A percentile compares a stretch with the other conserved stretches of the same genome.
These are phyloP conservation scores for Drosophila mettleri DNA, from an alignment of 2,888 invertebrate species.

Conservation along the genomic window DNA sequence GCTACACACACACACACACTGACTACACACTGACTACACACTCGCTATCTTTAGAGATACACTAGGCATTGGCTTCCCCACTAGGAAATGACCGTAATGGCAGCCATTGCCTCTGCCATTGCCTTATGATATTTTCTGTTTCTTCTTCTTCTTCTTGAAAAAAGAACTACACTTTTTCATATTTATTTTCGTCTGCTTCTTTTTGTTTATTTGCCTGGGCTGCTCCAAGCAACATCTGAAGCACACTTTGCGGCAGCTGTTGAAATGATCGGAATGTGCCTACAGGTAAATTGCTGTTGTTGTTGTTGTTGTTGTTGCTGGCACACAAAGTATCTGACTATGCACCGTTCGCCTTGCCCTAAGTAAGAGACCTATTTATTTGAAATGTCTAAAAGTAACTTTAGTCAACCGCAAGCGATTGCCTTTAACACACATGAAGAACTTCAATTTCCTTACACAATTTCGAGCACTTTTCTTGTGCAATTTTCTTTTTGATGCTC, in stretches of 20 bases:
- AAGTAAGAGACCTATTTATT: constrained; percentile 13
- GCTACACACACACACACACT: constrained; percentile 6
- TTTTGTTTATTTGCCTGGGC: not conserved
- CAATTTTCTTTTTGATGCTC: not conserved
- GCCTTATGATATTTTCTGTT: constrained; percentile 68
- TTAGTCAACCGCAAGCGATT: constrained; percentile 1
- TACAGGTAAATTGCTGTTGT: constrained; percentile 25
- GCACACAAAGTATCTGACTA: constrained; percentile 11
- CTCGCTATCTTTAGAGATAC: constrained; percentile 10
- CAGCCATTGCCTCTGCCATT: constrained; percentile 55
- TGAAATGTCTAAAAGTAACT: constrained; percentile 1
- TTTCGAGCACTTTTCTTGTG: not conserved
- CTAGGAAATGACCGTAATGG: constrained; percentile 77
- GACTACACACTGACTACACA: constrained; percentile 2
- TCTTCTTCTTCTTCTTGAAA: not conserved
- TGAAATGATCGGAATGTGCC: constrained; percentile 21
- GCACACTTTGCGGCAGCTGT: constrained; percentile 24
- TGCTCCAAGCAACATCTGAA: constrained; percentile 28
- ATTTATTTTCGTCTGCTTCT: constrained; percentile 16
- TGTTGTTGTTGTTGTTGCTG: not conserved
- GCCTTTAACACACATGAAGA: not conserved
- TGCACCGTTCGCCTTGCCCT: constrained; percentile 1
- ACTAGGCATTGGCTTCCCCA: constrained; percentile 15
- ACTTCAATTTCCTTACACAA: not conserved
- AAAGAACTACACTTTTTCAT: constrained; percentile 59